Evolutionary conservation across 1,140 invertebrate genomes (phyloP).

Genomic region (Cyclina sinensis): DNA sequence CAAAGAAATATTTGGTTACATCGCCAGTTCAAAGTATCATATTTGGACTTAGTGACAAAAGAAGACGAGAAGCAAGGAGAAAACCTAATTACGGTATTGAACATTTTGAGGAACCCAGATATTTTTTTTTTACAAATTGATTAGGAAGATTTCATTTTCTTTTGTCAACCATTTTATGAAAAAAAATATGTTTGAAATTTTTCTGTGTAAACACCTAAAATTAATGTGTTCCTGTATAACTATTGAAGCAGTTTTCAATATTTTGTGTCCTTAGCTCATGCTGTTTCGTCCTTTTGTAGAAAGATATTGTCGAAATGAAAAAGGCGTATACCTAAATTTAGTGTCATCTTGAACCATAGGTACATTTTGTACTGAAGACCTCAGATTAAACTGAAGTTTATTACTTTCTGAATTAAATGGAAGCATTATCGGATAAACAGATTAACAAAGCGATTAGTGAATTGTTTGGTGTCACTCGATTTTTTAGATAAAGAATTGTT

Average conservation of each 20-base stretch:
- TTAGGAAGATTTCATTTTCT: too few relatives aligned
- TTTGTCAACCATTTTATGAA: too few relatives aligned
- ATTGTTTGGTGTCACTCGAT: not conserved
- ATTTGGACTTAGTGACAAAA: too few relatives aligned
- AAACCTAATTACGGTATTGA: too few relatives aligned
- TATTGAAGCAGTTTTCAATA: not conserved
- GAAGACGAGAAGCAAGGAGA: too few relatives aligned
- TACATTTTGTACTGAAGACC: constrained; percentile 7
- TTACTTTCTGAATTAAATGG: constrained; percentile 15
- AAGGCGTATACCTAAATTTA: not conserved
- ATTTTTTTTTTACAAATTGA: too few relatives aligned
- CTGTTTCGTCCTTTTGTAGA: not conserved
- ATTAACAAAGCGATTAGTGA: constrained; percentile 35
- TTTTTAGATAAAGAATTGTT: not conserved
- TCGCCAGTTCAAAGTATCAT: too few relatives aligned
- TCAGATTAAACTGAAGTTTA: not conserved
- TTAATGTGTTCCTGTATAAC: not conserved
- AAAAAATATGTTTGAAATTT: too few relatives aligned
- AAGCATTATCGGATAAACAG: constrained; percentile 20
- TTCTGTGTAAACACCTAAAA: constrained; percentile 8
- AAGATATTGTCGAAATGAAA: not conserved
- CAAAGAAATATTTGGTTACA: too few relatives aligned
- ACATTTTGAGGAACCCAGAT: too few relatives aligned
- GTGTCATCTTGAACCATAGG: not conserved
- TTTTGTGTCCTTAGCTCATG: not conserved